Evolutionary conservation across 2,797 vertebrate genomes (phyloP), one percentile per base, ranked within the genome.

Genomic region (Propithecus perrieri): DNA sequence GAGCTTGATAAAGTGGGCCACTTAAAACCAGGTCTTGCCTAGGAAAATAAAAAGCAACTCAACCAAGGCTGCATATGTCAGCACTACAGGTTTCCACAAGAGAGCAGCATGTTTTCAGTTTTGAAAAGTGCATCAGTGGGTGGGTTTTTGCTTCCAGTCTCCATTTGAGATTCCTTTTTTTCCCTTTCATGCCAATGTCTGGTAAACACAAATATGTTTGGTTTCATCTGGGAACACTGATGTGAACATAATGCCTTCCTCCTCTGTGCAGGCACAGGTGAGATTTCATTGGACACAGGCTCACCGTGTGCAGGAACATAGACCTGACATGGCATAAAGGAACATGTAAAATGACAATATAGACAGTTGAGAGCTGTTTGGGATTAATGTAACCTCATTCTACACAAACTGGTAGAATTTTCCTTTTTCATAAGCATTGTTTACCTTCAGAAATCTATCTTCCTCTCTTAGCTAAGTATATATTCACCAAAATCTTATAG

Each of bases 51-150:
- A 28, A 86, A 43, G 11, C 33, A 43, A 0, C 22, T 86, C 38
- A 2, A 15, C 11, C 30, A 38, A 46, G 2, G 18, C 11, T 46
- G 28, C 4, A 35, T 46, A 22, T 76, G 94, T 76, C 95, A 81
- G 67, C 91, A 83, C 72, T 7, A 0, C 0, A 7, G 6, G 5
- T 0, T 17, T 96, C 98, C 98, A 98, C 97, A 96, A 98, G 98
- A 98, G 98, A 88, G 98, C 96, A 98, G 98, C 55, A 98, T 91
- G 96, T 33, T 86, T 97, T 91, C 87, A 96, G 13, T 81, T 98
- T 98, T 98, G 81, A 97, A 85, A 86, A 71, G 59, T 2, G 50
- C 81, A 6, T 1, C 0, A 5, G 4, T 24, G 30, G 26, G 17
- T 5, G 55, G 55, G 55, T 57, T 57, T 90, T 95, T 53, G 55